Evolutionary conservation across 2,888 invertebrate genomes (phyloP).

Genomic region (Lasioglossum morio): DNA sequence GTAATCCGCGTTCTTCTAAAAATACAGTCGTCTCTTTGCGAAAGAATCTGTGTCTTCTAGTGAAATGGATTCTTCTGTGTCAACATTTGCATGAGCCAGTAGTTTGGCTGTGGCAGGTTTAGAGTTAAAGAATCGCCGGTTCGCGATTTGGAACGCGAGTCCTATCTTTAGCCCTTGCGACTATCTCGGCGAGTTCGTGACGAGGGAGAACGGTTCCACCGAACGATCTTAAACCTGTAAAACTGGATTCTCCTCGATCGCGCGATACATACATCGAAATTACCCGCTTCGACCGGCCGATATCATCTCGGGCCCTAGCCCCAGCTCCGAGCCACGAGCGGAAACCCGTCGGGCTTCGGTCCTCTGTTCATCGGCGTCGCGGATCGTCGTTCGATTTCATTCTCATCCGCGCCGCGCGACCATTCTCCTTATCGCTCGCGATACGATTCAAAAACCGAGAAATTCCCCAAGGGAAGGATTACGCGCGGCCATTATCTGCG

Average conservation of each 20-base stretch:
- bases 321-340: slow-evolving; percentile 7
- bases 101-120: too few species aligned
- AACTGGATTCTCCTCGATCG: slow-evolving; percentile 71
- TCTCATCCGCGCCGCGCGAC: slow-evolving; percentile 11
- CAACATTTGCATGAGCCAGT: not conserved
- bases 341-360: not conserved
- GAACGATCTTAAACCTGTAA: slow-evolving; percentile 71
- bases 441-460: not conserved
- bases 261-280: slow-evolving; percentile 64
- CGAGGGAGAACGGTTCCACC: slow-evolving; percentile 57
- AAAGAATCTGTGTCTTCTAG: not conserved
- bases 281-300: slow-evolving; percentile 46
- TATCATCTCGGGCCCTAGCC: slow-evolving; percentile 42
- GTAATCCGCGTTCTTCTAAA: not conserved
- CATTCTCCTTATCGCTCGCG: not conserved
- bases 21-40: not conserved
- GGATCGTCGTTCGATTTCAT: slow-evolving; percentile 53
- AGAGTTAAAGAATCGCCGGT: not conserved
- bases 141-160: slow-evolving; percentile 37
- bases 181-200: slow-evolving; percentile 48
- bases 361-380: not conserved
- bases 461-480: not conserved
- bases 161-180: slow-evolving; percentile 48
- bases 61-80: not conserved
- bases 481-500: not conserved